A percentile compares a stretch with the other conserved stretches of the same genome.
phyloP scores from a whole-genome alignment of 2,797 vertebrate genomes.

The Botia kubotai region DNA sequence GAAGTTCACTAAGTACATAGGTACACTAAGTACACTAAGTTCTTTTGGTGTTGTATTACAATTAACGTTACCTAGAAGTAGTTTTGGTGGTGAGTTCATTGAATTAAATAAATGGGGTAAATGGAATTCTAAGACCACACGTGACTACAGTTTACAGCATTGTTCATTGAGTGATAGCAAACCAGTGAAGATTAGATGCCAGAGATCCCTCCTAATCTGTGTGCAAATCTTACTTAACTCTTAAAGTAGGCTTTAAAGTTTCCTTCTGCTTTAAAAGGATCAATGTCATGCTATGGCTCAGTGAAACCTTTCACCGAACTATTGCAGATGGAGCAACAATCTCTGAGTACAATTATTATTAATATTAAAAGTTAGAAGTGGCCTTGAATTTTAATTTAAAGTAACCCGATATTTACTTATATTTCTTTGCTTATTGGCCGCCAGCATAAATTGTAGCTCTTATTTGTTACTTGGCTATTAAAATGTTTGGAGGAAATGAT shows the following conservation, averaged over 20 bases:
- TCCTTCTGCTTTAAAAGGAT: background rate
- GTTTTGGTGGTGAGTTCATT: background rate
- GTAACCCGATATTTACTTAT: background rate
- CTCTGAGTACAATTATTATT: background rate
- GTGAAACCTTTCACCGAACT: background rate
- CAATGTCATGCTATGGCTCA: conserved; percentile 16
- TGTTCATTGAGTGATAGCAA: background rate
- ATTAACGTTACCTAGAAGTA: background rate
- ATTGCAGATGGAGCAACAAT: background rate
- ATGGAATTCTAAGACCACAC: background rate
- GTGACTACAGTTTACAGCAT: conserved; percentile 7
- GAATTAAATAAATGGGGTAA: background rate
- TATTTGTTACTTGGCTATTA: background rate
- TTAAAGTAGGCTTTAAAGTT: conserved; percentile 13
- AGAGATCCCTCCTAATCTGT: conserved; percentile 16
- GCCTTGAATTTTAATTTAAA: background rate
- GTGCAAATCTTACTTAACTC: conserved; percentile 33
- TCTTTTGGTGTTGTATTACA: background rate
- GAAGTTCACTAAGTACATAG: too few relatives aligned
- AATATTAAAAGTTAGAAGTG: background rate
- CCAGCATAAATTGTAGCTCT: background rate
- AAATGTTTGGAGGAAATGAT: background rate
- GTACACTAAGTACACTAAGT: too few relatives aligned
- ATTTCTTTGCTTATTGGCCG: background rate
- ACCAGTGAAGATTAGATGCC: conserved; percentile 43